phyloP scores from a whole-genome alignment of 2,888 invertebrate genomes.

The Caenorhabditis sp. region DNA sequence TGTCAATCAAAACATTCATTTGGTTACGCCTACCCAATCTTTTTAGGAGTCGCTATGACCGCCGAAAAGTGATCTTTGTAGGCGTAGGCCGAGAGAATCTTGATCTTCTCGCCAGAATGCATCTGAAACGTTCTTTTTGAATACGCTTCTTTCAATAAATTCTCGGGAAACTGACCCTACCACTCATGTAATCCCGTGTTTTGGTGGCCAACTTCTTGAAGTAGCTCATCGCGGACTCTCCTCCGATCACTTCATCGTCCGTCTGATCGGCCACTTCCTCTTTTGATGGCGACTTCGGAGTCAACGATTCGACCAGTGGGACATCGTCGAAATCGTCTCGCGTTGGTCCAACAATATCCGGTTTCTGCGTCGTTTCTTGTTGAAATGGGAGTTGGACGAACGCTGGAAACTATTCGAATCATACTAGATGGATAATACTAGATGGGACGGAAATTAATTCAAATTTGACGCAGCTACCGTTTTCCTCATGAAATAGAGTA shows the following conservation, averaged over 20 bases:
- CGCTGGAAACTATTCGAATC: slow-evolving; percentile 18
- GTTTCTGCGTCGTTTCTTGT: not conserved
- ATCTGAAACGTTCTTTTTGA: slow-evolving; percentile 17
- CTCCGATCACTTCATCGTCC: slow-evolving; percentile 35
- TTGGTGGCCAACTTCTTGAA: slow-evolving; percentile 16
- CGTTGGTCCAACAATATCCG: too few relatives aligned
- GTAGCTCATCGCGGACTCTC: slow-evolving; percentile 24
- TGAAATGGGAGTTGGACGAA: slow-evolving; percentile 27
- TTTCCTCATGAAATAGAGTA: too few relatives aligned
- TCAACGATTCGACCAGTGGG: not conserved
- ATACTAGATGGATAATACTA: too few relatives aligned
- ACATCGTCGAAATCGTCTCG: not conserved
- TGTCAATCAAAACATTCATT: not conserved
- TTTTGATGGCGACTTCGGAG: not conserved
- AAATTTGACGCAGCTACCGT: too few relatives aligned
- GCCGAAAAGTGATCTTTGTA: slow-evolving; percentile 53
- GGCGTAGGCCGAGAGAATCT: slow-evolving; percentile 37
- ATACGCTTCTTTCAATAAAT: not conserved
- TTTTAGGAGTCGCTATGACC: slow-evolving; percentile 14
- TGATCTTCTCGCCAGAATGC: slow-evolving; percentile 3
- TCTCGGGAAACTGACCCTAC: slow-evolving; percentile 16
- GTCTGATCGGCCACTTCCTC: slow-evolving; percentile 28
- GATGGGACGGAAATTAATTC: too few relatives aligned
- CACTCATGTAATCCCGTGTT: slow-evolving; percentile 7
- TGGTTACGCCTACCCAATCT: slow-evolving; percentile 11